Percentiles rank a stretch among this genome's conserved stretches.
Evolutionary conservation across 1,140 invertebrate species (phyloP).

Genomic region (Drosophila pachea): DNA sequence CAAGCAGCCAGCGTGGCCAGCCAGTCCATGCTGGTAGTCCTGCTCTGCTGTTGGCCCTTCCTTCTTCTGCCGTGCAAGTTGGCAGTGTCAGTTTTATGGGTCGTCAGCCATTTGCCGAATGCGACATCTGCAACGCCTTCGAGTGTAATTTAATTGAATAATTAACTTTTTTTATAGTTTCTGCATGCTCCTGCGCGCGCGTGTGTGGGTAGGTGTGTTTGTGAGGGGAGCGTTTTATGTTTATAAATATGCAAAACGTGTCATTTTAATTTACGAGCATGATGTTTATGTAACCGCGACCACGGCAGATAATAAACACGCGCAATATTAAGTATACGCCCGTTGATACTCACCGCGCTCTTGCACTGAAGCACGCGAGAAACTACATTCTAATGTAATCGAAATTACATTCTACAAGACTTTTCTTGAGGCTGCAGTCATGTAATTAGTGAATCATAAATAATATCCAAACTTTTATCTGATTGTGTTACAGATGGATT

Average conservation of each 20-base stretch:
- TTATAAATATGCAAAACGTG: conserved; percentile 70
- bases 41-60: neutral
- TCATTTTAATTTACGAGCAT: conserved; percentile 76
- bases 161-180: conserved; percentile 74
- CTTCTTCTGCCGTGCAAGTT: conserved; percentile 46
- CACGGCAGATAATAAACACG: conserved; percentile 73
- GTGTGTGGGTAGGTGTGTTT: conserved; percentile 4
- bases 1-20: neutral
- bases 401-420: neutral
- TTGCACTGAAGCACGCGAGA: neutral
- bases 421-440: neutral
- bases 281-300: conserved; percentile 55
- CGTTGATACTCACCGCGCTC: conserved; percentile 3
- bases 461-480: conserved; percentile 29
- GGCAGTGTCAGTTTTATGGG: conserved; percentile 71
- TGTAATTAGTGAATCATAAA: too few species aligned
- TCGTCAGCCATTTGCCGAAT: conserved; percentile 69
- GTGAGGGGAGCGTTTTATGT: conserved; percentile 4
- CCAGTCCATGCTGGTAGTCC: too few species aligned
- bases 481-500: too few species aligned
- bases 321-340: conserved; percentile 68
- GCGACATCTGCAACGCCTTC: conserved; percentile 64
- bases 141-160: conserved; percentile 77
- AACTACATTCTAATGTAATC: neutral
- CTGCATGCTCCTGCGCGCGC: conserved; percentile 29